Conservation (phyloP, 2,797 vertebrate species). For the Enteromius radiatus region DNA sequence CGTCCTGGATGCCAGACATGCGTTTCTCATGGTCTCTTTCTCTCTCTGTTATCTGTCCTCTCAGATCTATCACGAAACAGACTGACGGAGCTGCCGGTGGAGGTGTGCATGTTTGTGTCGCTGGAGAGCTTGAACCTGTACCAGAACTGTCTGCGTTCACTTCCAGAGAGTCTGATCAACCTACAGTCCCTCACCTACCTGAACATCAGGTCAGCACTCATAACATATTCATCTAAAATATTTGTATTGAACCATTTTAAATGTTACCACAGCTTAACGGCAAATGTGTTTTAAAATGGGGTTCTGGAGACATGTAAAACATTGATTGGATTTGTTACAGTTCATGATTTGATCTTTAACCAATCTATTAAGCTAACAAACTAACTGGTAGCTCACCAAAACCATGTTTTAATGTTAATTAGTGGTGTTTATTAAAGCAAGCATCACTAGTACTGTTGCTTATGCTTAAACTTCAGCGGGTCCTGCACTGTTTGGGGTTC, state of each 20-base stretch:
- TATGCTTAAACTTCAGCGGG: not conserved
- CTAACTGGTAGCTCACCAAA: not conserved
- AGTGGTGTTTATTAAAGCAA: not conserved
- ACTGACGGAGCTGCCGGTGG: conserved; percentile 89
- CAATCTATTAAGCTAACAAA: not conserved
- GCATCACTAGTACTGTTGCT: not conserved
- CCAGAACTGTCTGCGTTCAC: conserved; percentile 94
- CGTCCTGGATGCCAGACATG: not conserved
- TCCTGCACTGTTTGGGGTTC: not conserved
- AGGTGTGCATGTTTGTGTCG: conserved; percentile 91
- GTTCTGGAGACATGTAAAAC: not conserved
- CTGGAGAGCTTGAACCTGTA: conserved; percentile 95
- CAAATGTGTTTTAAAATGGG: not conserved
- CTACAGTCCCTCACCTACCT: conserved; percentile 92
- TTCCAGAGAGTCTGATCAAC: conserved; percentile 90
- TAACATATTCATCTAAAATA: not conserved
- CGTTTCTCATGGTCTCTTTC: not conserved
- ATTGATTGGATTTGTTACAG: not conserved
- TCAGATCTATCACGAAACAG: conserved; percentile 93
- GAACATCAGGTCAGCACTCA: conserved; percentile 90
- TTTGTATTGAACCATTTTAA: not conserved
- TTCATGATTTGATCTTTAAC: not conserved
- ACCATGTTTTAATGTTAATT: not conserved
- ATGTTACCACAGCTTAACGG: not conserved
- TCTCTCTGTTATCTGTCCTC: conserved; percentile 20